Evolutionary conservation across 2,797 vertebrate species (phyloP), one percentile per base, ranked within the genome.

Genomic region (Kryptolebias ocellatus): DNA sequence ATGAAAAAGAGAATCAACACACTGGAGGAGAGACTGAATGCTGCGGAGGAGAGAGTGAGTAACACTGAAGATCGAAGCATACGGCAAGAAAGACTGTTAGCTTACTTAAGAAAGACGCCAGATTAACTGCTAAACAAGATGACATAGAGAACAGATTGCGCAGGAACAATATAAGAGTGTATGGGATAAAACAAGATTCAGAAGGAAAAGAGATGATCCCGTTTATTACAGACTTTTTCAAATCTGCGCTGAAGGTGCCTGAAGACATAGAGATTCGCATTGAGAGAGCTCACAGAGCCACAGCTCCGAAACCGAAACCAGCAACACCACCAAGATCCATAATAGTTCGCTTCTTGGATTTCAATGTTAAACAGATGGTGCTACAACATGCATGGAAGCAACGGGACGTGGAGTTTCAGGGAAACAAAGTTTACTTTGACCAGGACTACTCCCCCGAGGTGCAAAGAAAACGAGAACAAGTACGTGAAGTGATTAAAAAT

Each of bases 141-240:
- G 50, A 52, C 4, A 5, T 52, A 15, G 51, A 53, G 14, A 53
- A 53, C 14, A 53, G 51, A 16, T 15, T 53, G 27, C 51, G 51
- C 51, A 53, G 51, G 51, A 53, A 53, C 27, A 53, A 53, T 7
- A 46, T 46, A 16, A 46, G 45, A 46, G 1, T 46, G 1, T 46
- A 46, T 16, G 24, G 27, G 4, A 53, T 53, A 29, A 28, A 29
- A 16, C 24, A 52, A 15, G 51, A 53, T 15, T 28, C 27, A 29
- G 51, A 53, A 53, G 51, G 24, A 28, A 53, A 16, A 29, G 51
- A 28, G 51, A 53, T 53, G 51, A 53, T 53, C 4, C 24, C 24
- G 14, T 53, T 53, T 16, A 29, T 53, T 16, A 16, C 12, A 6
- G 51, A 53, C 12, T 16, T 53, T 15, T 29, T 53, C 1, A 53